phyloP scores from a whole-genome alignment of 2,888 invertebrate species.

The Rotaria magnacalcarata region DNA sequence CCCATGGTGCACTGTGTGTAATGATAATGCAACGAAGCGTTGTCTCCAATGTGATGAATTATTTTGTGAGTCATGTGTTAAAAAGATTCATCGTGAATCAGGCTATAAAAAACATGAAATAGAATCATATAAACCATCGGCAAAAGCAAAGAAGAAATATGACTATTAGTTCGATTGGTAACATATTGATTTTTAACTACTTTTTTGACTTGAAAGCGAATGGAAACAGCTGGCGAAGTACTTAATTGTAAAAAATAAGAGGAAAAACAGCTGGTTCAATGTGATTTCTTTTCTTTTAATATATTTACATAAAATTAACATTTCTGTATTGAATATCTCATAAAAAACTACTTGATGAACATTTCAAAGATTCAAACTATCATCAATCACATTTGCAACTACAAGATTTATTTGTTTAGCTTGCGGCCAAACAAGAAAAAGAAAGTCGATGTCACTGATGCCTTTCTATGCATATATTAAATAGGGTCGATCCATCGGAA shows the following conservation, averaged over 20 bases:
- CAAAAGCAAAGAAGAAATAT: slow-evolving; percentile 28
- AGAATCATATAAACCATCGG: slow-evolving; percentile 15
- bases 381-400: no score
- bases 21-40: slow-evolving; percentile 29
- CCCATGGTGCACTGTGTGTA: slow-evolving; percentile 28
- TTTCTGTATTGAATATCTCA: background rate
- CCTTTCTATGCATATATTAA: no score
- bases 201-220: background rate
- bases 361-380: background rate
- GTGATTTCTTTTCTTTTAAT: background rate
- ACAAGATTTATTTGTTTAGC: background rate
- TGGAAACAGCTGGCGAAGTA: background rate
- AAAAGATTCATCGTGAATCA: slow-evolving; percentile 22
- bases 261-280: background rate
- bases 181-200: background rate
- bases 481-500: no score
- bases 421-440: background rate
- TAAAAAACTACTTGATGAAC: background rate
- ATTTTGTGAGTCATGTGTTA: slow-evolving; percentile 26
- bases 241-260: background rate
- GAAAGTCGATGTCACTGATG: no score
- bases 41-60: slow-evolving; percentile 23
- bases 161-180: background rate
- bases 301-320: slow-evolving; percentile 11
- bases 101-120: background rate